Percentiles rank a stretch among this genome's conserved stretches.
phyloP scores from a whole-genome alignment of 2,888 invertebrate genomes.

The Lordiphosa andalusiaca region DNA sequence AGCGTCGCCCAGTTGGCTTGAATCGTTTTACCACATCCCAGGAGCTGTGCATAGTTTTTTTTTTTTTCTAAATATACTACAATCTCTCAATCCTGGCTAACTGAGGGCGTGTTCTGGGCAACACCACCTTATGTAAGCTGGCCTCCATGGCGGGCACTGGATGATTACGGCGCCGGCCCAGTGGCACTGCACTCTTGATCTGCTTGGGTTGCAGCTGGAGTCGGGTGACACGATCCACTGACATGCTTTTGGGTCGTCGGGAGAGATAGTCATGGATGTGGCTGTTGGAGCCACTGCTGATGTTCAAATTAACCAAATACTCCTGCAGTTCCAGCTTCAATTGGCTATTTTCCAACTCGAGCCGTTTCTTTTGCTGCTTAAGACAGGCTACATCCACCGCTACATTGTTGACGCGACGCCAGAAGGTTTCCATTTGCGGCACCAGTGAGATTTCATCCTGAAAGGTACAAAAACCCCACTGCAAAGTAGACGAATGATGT shows the following conservation, averaged over 20 bases:
- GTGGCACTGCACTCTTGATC: conserved; percentile 53
- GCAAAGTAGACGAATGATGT: no score
- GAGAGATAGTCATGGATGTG: conserved; percentile 75
- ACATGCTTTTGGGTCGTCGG: conserved; percentile 79
- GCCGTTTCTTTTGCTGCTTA: conserved; percentile 75
- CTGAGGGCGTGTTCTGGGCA: conserved; percentile 72
- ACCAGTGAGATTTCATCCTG: conserved; percentile 82
- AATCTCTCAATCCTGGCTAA: conserved; percentile 27
- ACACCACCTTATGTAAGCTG: conserved; percentile 82
- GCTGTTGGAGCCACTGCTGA: conserved; percentile 77
- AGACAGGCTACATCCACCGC: conserved; percentile 82
- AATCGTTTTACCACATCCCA: conserved; percentile 27
- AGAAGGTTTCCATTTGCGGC: conserved; percentile 86
- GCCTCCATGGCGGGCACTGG: conserved; percentile 79
- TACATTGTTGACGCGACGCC: conserved; percentile 84
- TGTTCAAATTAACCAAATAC: conserved; percentile 83
- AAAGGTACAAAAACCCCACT: conserved; percentile 1
- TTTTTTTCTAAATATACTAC: background rate
- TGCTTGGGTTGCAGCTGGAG: conserved; percentile 62
- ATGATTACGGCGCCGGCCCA: conserved; percentile 18
- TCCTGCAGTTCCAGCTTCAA: conserved; percentile 84
- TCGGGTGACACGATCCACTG: conserved; percentile 76
- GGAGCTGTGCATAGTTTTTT: background rate
- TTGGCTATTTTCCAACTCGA: conserved; percentile 84
- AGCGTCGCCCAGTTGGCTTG: conserved; percentile 9